A percentile compares a stretch with the other conserved stretches of the same genome.
These are phyloP conservation scores for Atrichornis clamosus DNA, from an alignment of 2,113 vertebrate species.

Conservation along the genomic window DNA sequence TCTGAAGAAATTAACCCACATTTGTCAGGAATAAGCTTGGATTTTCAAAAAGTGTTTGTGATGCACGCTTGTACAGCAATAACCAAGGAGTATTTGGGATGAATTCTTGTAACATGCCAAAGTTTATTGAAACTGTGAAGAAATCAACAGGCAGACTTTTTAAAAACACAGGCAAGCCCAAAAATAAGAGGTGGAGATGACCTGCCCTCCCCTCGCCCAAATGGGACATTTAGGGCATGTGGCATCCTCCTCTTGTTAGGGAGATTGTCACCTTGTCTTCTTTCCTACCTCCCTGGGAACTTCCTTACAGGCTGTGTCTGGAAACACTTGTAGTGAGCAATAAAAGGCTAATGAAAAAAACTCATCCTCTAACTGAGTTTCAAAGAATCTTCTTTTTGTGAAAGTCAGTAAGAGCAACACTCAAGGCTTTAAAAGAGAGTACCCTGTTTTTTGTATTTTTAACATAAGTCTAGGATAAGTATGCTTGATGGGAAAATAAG, in stretches of 20 bases:
- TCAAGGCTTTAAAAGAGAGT: neutral
- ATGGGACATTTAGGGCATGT: neutral
- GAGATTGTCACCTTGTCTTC: neutral
- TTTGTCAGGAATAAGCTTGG: neutral
- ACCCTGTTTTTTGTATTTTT: neutral
- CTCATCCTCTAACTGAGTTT: neutral
- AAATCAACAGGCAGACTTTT: neutral
- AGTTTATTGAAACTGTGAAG: neutral
- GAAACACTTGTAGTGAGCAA: neutral
- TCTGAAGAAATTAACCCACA: neutral
- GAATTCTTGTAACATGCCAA: neutral
- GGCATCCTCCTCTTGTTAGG: neutral
- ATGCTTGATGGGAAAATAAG: neutral
- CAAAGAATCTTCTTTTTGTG: neutral
- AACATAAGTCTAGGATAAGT: neutral
- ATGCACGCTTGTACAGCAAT: neutral
- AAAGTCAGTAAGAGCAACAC: neutral
- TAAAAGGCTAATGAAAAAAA: neutral
- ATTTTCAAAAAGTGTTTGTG: neutral
- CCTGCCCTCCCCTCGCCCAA: accelerated
- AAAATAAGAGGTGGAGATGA: neutral
- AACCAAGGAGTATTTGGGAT: neutral
- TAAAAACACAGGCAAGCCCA: neutral
- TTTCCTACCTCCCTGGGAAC: neutral
- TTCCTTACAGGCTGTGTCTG: neutral